Base-by-base conservation (phyloP, 1,140 invertebrate species). In the Macrobrachium nipponense region DNA sequence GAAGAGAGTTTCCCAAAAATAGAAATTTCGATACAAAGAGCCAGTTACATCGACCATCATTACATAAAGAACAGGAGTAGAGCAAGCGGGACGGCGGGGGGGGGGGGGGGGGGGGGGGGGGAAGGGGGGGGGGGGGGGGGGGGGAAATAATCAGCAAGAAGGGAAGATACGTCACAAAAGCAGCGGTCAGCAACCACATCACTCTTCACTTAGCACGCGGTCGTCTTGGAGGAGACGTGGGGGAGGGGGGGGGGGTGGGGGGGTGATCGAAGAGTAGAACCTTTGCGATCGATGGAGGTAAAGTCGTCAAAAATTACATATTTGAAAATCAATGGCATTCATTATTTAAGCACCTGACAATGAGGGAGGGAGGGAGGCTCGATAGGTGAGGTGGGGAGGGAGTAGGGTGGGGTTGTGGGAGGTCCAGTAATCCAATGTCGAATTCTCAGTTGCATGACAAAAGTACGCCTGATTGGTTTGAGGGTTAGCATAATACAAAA, bases 161-260 rank as follows among this genome's bases (percentile, higher is more conserved):
- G n/a, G n/a, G n/a, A n/a, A n/a, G 36, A 60, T 51, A 79, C 77
- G 77, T 79, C 77, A 79, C 27, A 17, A 23, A 23, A 60, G 77
- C 61, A 51, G 77, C 51, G 51, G 77, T 51, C 43, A 60, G 27
- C 77, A 61, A 23, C 17, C 51, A 0, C 51, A 51, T 10, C 8
- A 51, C 51, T 51, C 8, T 2, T 51, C 51, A 51, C 51, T 10
- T 10, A 51, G 51, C 51, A 51, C 51, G 12, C 7, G 51, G 51
- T 12, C 51, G 51, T 51, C 0, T 10, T 51, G 51, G 51, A 51
- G 12, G 51, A 12, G 20, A 27, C 27, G 17, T 8, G 36, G 23
- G 17, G 58, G 44, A 44, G 73, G 43, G 76, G 8, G 76, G 7
- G 43, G 60, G 60, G 3, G 15, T 11, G 75, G 58, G n/a, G 44